Evolutionary conservation across 2,888 invertebrate genomes (phyloP).

Genomic region (Neoascia interrupta): DNA sequence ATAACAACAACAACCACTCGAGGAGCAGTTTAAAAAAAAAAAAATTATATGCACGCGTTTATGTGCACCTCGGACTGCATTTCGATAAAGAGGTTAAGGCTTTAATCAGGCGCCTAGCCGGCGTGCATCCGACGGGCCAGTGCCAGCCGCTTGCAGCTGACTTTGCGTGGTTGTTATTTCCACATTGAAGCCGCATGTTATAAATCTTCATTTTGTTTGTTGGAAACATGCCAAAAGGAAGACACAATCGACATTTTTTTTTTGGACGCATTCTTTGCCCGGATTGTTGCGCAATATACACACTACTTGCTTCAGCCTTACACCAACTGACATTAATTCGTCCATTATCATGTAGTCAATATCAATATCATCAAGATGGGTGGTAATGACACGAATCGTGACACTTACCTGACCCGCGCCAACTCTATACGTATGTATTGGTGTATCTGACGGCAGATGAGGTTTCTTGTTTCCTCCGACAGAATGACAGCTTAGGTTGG

Average conservation of each 20-base stretch:
- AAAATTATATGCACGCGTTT: conserved; percentile 23
- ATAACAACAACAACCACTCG: conserved; percentile 8
- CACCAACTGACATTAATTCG: conserved; percentile 53
- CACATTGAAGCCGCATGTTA: conserved; percentile 12
- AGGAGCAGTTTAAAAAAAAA: too few relatives aligned
- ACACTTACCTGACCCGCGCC: conserved; percentile 48
- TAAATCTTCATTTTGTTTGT: conserved; percentile 52
- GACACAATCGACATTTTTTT: conserved; percentile 19
- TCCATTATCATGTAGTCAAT: conserved; percentile 63
- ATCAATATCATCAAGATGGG: conserved; percentile 59
- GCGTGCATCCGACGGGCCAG: conserved; percentile 53
- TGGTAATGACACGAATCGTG: conserved; percentile 68
- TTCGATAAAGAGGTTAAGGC: conserved; percentile 67
- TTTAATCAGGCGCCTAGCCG: conserved; percentile 62
- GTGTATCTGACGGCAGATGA: conserved; percentile 13
- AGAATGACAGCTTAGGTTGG: conserved; percentile 14
- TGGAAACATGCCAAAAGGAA: conserved; percentile 29
- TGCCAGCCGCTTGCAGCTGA: conserved; percentile 39
- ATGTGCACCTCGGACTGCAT: conserved; percentile 28
- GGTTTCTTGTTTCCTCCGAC: conserved; percentile 19
- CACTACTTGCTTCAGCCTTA: conserved; percentile 5
- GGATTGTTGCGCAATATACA: conserved; percentile 25
- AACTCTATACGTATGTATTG: too few relatives aligned
- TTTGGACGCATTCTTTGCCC: conserved; percentile 19
- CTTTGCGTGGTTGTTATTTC: conserved; percentile 38